Evolutionary conservation across 2,888 invertebrate species (phyloP), one percentile per base, ranked within the genome.

Genomic region (Apodemia hepburni): DNA sequence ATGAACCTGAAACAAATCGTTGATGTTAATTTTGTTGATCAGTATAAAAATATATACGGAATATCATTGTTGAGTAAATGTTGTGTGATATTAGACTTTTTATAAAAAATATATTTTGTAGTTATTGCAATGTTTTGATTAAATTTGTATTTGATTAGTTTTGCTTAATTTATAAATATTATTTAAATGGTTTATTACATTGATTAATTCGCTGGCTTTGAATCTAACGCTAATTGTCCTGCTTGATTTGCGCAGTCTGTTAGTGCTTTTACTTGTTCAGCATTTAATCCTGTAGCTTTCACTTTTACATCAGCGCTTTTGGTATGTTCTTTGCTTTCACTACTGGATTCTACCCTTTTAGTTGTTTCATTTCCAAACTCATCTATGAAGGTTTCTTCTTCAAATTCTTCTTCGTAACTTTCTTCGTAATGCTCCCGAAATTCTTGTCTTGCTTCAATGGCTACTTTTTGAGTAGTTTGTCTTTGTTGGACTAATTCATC

Each of bases 171-270:
- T 17, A 17, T n/a, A 33, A 59, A 58, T 61, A 17, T 3, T 38
- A 63, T 63, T 66, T 64, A 65, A 68, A 68, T 60, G 66, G 64
- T 68, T 70, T 71, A 69, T 75, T 75, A 89, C 87, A 77, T 84
- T 73, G 69, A 78, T 88, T 79, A 89, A 74, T 91, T 89, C 64
- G 89, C 87, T 66, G 90, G 70, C 74, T 90, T 90, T 64, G 85
- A 85, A 73, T 90, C 91, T 65, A 91, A 85, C 58, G 92, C 92
- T 68, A 92, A 82, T 65, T 92, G 89, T 69, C 92, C 90, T 60
- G 92, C 91, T 71, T 92, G 74, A 68, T 85, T 90, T 9, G 92
- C 92, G 71, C 90, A 89, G 71, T 92, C 90, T 8, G 91, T 90
- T 38, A 92, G 82, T 7, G 92, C 91, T 73, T 91, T 83, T 47